These are phyloP conservation scores for Strix uralensis DNA, from an alignment of 2,113 vertebrate genomes.

Conservation along the genomic window DNA sequence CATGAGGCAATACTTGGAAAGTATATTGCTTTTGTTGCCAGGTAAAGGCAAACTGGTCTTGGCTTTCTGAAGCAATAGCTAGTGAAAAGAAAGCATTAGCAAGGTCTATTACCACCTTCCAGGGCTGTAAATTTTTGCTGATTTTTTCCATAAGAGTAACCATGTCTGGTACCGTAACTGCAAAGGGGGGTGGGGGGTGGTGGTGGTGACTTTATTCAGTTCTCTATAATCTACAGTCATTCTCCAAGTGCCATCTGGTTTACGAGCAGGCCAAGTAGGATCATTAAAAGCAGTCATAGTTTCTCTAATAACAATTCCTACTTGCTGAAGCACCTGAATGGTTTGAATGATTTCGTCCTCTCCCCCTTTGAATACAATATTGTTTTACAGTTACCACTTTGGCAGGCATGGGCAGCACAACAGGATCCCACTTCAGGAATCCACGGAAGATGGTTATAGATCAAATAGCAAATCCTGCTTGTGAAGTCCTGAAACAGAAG, in stretches of 20 bases:
- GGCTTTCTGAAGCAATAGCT: too few relatives aligned
- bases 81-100: too few relatives aligned
- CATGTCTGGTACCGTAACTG: background rate
- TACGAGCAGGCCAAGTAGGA: background rate
- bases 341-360: too few relatives aligned
- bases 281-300: background rate
- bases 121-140: too few relatives aligned
- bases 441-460: background rate
- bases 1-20: too few relatives aligned
- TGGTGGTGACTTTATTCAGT: background rate
- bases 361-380: background rate
- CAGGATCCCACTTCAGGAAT: background rate
- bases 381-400: background rate
- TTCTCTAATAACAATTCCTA: background rate
- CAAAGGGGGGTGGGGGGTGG: too few relatives aligned
- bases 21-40: too few relatives aligned
- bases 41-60: too few relatives aligned
- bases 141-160: background rate
- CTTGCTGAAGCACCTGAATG: background rate
- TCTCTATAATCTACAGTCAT: background rate
- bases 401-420: background rate
- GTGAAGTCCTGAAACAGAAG: background rate
- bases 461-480: background rate
- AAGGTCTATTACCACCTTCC: background rate
- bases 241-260: background rate